These are phyloP conservation scores for Perca flavescens DNA, from an alignment of 2,113 vertebrate species.

Conservation along the genomic window DNA sequence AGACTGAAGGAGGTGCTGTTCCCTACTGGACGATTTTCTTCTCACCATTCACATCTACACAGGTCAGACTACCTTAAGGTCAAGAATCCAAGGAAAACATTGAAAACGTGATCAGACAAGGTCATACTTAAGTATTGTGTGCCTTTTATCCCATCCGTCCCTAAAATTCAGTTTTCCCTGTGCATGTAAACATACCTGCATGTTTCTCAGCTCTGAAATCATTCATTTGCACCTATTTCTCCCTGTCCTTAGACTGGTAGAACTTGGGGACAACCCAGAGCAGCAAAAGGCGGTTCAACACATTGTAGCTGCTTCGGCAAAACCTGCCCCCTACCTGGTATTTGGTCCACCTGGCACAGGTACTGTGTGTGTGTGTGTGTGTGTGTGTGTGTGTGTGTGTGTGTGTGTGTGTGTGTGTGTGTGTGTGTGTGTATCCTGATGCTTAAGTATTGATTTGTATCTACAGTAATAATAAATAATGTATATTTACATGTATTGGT, in stretches of 20 bases:
- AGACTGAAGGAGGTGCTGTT: conserved; percentile 76
- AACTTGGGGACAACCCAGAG: conserved; percentile 85
- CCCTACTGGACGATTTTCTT: conserved; percentile 36
- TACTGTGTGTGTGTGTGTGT: not conserved
- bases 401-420: not conserved
- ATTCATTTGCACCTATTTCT: not conserved
- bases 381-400: not conserved
- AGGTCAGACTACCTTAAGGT: conserved; percentile 10
- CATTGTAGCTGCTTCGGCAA: conserved; percentile 86
- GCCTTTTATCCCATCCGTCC: not conserved
- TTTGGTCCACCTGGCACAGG: conserved; percentile 93
- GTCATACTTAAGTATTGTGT: not conserved
- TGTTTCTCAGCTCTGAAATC: not conserved
- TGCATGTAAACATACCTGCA: not conserved
- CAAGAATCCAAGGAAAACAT: not conserved
- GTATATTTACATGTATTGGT: not conserved
- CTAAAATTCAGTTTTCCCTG: not conserved
- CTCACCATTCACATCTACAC: not conserved
- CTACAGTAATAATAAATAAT: not conserved
- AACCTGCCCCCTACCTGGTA: conserved; percentile 91
- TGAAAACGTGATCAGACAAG: not conserved
- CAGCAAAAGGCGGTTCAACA: conserved; percentile 85
- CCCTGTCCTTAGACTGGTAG: conserved; percentile 79
- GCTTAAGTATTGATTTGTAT: not conserved
- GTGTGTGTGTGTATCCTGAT: not conserved